Evolutionary conservation across 2,797 vertebrate species (phyloP).

Genomic region (Fringilla coelebs): DNA sequence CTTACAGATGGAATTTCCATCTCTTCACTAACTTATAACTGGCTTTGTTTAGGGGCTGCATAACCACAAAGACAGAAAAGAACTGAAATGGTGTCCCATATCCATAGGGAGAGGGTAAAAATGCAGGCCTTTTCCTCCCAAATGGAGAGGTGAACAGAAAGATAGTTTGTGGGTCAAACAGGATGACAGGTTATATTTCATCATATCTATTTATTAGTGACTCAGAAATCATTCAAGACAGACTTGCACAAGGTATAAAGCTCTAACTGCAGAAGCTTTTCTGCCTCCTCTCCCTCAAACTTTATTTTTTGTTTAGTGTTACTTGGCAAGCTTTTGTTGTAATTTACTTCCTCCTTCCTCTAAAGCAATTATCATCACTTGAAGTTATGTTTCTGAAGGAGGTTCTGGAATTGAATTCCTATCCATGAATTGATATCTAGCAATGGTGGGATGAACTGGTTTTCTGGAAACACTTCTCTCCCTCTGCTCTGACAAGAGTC

Average conservation of each 20-base stretch:
- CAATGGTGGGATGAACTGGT: background rate
- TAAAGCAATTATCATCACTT: background rate
- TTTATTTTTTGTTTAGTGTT: background rate
- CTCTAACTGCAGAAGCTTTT: background rate
- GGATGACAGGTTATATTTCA: background rate
- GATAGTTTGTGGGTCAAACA: background rate
- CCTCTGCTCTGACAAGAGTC: background rate
- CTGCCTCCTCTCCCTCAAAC: background rate
- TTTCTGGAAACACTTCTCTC: background rate
- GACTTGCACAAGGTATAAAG: background rate
- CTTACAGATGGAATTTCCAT: background rate
- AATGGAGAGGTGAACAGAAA: background rate
- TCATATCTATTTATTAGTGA: background rate
- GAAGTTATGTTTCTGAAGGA: background rate
- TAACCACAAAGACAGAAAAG: background rate
- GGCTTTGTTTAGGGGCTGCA: background rate
- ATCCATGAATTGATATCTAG: background rate
- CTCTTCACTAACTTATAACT: background rate
- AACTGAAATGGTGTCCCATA: background rate
- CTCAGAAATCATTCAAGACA: background rate
- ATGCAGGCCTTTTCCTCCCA: background rate
- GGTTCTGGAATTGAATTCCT: background rate
- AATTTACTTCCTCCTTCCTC: background rate
- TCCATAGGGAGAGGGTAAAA: background rate
- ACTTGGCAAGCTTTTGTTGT: background rate